phyloP scores from a whole-genome alignment of 2,113 vertebrate genomes.

The Numenius arquata region DNA sequence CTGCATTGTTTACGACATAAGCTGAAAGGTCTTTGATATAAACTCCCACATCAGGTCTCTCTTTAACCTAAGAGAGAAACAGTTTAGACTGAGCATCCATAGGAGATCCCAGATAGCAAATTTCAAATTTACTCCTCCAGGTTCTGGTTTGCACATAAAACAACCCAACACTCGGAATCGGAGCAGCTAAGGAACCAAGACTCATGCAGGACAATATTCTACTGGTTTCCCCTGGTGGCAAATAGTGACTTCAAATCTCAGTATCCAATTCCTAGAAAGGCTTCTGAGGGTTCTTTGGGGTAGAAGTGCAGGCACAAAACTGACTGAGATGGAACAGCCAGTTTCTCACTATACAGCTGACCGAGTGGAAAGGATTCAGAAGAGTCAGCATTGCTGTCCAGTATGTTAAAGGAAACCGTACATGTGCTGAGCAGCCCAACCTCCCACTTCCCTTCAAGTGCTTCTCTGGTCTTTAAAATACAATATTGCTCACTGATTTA shows the following conservation, averaged over 20 bases:
- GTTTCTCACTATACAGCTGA: neutral
- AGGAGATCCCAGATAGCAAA: neutral
- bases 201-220: neutral
- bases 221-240: neutral
- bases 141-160: neutral
- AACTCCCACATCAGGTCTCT: slow-evolving; percentile 96
- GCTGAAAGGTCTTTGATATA: slow-evolving; percentile 98
- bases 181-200: neutral
- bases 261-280: neutral
- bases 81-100: neutral
- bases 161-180: neutral
- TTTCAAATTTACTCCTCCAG: neutral
- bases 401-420: neutral
- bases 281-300: neutral
- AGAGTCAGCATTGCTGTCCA: neutral
- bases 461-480: neutral
- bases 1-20: slow-evolving; percentile 98
- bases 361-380: neutral
- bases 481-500: neutral
- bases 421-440: neutral
- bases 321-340: neutral
- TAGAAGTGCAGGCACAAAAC: neutral
- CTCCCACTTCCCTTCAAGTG: neutral
- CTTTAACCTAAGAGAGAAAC: slow-evolving; percentile 88
- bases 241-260: neutral